Evolutionary conservation across 2,888 invertebrate species (phyloP).

Genomic region (Melieria picta): DNA sequence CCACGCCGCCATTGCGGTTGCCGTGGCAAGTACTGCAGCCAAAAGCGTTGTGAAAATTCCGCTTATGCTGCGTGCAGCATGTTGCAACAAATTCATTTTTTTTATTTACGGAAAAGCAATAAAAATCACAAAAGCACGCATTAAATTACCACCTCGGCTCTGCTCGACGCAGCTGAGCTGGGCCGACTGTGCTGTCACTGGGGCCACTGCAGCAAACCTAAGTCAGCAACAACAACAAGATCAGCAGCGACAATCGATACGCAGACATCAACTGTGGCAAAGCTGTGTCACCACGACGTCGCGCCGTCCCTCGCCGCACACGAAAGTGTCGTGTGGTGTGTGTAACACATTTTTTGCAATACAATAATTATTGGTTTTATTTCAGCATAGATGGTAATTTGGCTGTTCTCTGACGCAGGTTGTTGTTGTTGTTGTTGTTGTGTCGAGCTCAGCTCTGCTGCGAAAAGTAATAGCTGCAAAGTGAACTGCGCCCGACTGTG

Average conservation of each 20-base stretch:
- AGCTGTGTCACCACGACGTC: too few relatives aligned
- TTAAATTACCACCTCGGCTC: conserved; percentile 36
- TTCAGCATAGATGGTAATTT: conserved; percentile 6
- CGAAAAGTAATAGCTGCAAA: background rate
- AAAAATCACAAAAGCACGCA: conserved; percentile 32
- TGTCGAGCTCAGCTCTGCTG: background rate
- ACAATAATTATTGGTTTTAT: background rate
- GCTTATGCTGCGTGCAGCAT: background rate
- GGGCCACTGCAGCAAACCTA: too few relatives aligned
- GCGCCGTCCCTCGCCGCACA: too few relatives aligned
- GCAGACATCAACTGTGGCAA: too few relatives aligned
- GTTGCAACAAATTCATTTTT: conserved; percentile 24
- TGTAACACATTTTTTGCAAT: background rate
- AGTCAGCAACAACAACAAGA: too few relatives aligned
- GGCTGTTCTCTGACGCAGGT: background rate
- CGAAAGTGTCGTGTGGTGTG: too few relatives aligned
- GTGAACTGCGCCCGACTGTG: background rate
- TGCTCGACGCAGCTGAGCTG: too few relatives aligned
- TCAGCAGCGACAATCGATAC: too few relatives aligned
- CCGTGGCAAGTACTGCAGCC: too few relatives aligned
- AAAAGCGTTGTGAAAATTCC: too few relatives aligned
- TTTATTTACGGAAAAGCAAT: conserved; percentile 29
- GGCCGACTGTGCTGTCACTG: too few relatives aligned
- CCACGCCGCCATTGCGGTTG: too few relatives aligned
- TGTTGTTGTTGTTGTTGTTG: background rate